Evolutionary conservation across 2,888 invertebrate genomes (phyloP).

Genomic region (Napeogenes sylphis): DNA sequence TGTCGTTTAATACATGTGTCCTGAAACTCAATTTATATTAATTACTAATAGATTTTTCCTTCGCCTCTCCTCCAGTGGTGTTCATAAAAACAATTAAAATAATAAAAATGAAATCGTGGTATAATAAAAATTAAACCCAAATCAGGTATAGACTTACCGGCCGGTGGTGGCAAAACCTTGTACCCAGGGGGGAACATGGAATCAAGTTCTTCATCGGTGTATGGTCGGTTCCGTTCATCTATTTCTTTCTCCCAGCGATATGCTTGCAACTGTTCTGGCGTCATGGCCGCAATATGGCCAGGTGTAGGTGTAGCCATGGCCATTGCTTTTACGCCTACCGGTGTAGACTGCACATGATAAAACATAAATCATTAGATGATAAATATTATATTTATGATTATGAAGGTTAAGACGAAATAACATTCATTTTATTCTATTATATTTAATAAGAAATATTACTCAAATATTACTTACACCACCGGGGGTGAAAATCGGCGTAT

Average conservation of each 20-base stretch:
- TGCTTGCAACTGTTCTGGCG: slow-evolving; percentile 98
- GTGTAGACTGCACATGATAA: slow-evolving; percentile 77
- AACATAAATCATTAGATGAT: too few relatives aligned
- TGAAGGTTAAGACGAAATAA: neutral
- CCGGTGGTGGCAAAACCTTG: slow-evolving; percentile 96
- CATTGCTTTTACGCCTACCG: slow-evolving; percentile 97
- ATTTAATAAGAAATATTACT: neutral
- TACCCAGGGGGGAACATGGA: slow-evolving; percentile 98
- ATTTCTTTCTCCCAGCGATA: slow-evolving; percentile 99
- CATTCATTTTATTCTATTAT: neutral
- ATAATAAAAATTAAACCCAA: slow-evolving; percentile 19
- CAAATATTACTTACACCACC: slow-evolving; percentile 78
- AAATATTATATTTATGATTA: slow-evolving; percentile 14
- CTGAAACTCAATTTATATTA: slow-evolving; percentile 73
- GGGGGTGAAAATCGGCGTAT: slow-evolving; percentile 86
- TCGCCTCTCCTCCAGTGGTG: slow-evolving; percentile 31
- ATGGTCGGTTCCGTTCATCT: slow-evolving; percentile 97
- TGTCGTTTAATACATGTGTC: slow-evolving; percentile 67
- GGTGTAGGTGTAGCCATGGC: slow-evolving; percentile 99
- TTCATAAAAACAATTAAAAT: slow-evolving; percentile 22
- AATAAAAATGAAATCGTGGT: slow-evolving; percentile 21
- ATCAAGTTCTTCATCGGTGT: slow-evolving; percentile 98
- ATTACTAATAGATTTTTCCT: slow-evolving; percentile 60
- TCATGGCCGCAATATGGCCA: slow-evolving; percentile 97
- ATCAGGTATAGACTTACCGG: slow-evolving; percentile 75